These are phyloP conservation scores for Nibea coibor DNA, from an alignment of 2,113 vertebrate species.

Conservation along the genomic window DNA sequence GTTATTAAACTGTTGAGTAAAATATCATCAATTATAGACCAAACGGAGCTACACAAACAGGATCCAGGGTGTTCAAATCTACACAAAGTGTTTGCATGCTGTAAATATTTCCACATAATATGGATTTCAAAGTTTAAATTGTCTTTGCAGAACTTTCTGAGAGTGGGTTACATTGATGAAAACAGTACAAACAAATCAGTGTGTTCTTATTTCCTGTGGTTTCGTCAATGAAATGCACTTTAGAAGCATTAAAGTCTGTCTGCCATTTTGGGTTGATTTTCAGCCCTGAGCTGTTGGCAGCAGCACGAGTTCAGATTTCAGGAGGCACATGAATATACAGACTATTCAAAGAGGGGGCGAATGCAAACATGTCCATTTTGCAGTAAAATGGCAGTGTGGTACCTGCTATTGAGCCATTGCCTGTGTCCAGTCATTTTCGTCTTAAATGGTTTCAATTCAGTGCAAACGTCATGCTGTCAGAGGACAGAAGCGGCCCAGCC, in stretches of 20 bases:
- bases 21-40: no score
- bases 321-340: conserved; percentile 51
- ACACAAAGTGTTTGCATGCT: neutral
- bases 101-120: neutral
- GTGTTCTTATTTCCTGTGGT: conserved; percentile 16
- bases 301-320: conserved; percentile 58
- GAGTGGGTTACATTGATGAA: conserved; percentile 5
- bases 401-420: conserved; percentile 63
- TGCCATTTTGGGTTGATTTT: conserved; percentile 40
- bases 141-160: conserved; percentile 3
- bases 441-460: conserved; percentile 84
- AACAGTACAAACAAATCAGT: conserved; percentile 32
- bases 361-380: conserved; percentile 64
- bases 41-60: neutral
- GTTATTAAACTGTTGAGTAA: neutral
- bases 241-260: conserved; percentile 37
- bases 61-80: neutral
- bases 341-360: conserved; percentile 45
- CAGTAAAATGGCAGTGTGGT: conserved; percentile 59
- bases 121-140: conserved; percentile 32
- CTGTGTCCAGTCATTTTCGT: conserved; percentile 77
- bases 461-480: conserved; percentile 74
- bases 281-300: conserved; percentile 26
- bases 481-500: conserved; percentile 63
- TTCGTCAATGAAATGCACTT: conserved; percentile 35